Evolutionary conservation across 2,888 invertebrate species (phyloP).

Genomic region (Acanthosepion lycidas): DNA sequence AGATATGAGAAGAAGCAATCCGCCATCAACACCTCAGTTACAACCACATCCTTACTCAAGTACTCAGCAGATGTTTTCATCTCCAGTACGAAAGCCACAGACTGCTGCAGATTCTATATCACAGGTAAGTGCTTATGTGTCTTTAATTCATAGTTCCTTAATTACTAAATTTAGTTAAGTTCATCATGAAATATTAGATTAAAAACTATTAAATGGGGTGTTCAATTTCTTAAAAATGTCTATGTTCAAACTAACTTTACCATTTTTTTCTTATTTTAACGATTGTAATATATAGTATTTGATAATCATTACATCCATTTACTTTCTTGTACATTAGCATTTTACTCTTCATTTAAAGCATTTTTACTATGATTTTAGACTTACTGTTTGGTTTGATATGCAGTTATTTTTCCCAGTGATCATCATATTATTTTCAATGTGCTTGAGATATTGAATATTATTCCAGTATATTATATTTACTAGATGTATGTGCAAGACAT

Average conservation of each 20-base stretch:
- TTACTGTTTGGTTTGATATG: not conserved
- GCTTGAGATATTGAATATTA: not conserved
- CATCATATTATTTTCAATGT: not conserved
- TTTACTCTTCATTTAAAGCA: not conserved
- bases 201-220: not conserved
- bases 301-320: not conserved
- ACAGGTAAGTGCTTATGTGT: not conserved
- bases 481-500: not conserved
- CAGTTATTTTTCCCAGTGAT: not conserved
- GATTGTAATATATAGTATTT: too few species aligned
- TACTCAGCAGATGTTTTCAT: not conserved
- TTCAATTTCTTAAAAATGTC: not conserved
- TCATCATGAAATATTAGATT: not conserved
- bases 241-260: not conserved
- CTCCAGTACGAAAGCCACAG: not conserved
- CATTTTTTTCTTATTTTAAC: not conserved
- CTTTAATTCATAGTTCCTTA: not conserved
- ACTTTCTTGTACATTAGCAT: not conserved
- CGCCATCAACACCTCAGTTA: not conserved
- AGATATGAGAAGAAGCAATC: not conserved
- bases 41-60: not conserved
- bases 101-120: not conserved
- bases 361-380: not conserved
- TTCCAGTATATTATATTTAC: not conserved
- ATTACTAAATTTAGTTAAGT: not conserved